These are phyloP conservation scores for Sciurus carolinensis DNA, from an alignment of 2,797 vertebrate genomes.

Conservation along the genomic window DNA sequence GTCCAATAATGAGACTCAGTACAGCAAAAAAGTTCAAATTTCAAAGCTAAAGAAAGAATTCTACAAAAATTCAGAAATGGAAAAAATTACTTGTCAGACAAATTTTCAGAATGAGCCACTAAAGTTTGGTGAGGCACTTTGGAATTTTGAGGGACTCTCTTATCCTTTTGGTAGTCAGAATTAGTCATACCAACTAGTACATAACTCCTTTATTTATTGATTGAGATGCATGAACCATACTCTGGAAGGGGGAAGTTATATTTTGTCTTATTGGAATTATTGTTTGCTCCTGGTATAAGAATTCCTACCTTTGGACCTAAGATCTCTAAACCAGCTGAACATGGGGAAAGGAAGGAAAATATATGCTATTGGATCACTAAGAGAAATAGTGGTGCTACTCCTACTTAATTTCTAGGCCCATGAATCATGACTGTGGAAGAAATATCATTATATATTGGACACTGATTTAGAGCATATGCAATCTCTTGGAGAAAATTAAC, in stretches of 20 bases:
- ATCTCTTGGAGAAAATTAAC: not conserved
- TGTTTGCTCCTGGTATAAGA: not conserved
- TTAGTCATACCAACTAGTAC: not conserved
- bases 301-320: not conserved
- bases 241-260: no score
- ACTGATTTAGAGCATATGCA: no score
- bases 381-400: not conserved
- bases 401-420: not conserved
- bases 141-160: no score
- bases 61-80: no score
- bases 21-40: no score
- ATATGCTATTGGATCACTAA: not conserved
- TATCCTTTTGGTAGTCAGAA: no score
- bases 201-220: not conserved
- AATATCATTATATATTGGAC: not conserved
- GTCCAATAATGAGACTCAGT: no score
- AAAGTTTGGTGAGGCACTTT: no score
- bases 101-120: no score
- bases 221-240: not conserved
- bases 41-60: no score
- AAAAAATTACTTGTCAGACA: no score
- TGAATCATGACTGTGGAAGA: no score
- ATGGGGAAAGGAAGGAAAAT: not conserved
- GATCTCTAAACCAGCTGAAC: not conserved
- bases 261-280: not conserved